These are phyloP conservation scores for Corvus cornix DNA, from an alignment of 2,113 vertebrate genomes.

Conservation along the genomic window DNA sequence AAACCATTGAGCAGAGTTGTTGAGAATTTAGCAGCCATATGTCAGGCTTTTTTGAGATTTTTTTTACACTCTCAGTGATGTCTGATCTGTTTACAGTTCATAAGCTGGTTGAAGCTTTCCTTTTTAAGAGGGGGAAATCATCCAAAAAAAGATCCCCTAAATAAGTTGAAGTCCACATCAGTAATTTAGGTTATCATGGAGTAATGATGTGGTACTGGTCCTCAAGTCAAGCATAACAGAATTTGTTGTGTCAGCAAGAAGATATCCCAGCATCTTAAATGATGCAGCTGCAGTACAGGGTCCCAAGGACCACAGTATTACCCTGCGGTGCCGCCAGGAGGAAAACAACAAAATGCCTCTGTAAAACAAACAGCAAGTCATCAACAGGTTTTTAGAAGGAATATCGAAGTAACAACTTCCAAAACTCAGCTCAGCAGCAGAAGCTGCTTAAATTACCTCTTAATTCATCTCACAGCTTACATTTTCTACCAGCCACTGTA, in stretches of 20 bases:
- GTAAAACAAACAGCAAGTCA: neutral
- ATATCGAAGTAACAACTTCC: neutral
- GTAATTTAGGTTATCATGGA: neutral
- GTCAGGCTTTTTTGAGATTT: neutral
- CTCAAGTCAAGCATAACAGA: neutral
- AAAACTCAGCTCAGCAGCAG: neutral
- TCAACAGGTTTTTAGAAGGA: neutral
- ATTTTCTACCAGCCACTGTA: neutral
- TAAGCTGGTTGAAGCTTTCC: neutral
- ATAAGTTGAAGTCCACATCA: neutral
- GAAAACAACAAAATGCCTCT: slow-evolving; percentile 10
- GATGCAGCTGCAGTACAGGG: neutral
- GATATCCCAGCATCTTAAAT: neutral
- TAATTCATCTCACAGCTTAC: neutral
- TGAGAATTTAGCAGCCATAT: neutral
- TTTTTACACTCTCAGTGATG: neutral
- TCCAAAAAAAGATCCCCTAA: neutral
- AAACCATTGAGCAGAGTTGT: neutral
- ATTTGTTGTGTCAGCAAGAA: neutral
- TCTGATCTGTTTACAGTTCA: neutral
- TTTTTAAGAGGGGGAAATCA: neutral
- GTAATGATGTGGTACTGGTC: neutral
- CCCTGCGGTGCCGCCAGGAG: slow-evolving; percentile 37
- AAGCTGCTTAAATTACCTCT: neutral
- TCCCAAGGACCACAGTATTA: neutral